Conservation (phyloP, 2,888 invertebrate genomes). For the Embidobia sp. region DNA sequence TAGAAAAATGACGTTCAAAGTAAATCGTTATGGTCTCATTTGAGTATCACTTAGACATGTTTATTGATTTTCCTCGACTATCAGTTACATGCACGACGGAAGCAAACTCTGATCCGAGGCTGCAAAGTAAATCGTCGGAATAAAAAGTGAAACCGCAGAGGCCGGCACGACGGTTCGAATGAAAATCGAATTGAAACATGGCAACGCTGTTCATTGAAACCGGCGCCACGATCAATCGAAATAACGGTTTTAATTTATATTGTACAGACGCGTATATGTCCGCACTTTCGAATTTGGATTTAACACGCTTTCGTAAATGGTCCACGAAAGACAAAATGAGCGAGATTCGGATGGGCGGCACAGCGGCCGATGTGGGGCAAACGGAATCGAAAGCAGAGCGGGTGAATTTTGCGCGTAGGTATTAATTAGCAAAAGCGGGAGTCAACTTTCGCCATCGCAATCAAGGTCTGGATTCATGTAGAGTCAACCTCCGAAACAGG, state of each 20-base stretch:
- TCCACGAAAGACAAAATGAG: constrained; percentile 55
- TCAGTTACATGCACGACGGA: not conserved
- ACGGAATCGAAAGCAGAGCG: constrained; percentile 60
- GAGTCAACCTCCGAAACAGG: constrained; percentile 2
- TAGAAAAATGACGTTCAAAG: too few species aligned
- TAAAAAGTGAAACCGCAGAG: constrained; percentile 39
- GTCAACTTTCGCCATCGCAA: constrained; percentile 63
- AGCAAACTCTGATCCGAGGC: not conserved
- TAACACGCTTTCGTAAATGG: constrained; percentile 63
- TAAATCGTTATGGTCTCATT: too few species aligned
- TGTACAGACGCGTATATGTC: constrained; percentile 50
- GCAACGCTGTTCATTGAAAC: constrained; percentile 46
- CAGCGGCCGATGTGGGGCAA: constrained; percentile 58
- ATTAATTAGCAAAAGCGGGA: constrained; percentile 64
- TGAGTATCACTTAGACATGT: too few species aligned
- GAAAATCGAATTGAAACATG: constrained; percentile 27
- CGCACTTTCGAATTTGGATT: constrained; percentile 61
- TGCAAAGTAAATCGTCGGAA: constrained; percentile 15
- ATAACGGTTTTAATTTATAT: constrained; percentile 60
- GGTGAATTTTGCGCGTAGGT: constrained; percentile 53
- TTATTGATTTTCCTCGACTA: constrained; percentile 8
- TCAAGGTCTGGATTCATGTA: constrained; percentile 45
- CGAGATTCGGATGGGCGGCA: constrained; percentile 54
- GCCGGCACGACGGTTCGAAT: not conserved
- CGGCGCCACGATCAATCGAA: constrained; percentile 61